Conservation (phyloP, 2,888 invertebrate genomes). For the Pristionchus japonicus region DNA sequence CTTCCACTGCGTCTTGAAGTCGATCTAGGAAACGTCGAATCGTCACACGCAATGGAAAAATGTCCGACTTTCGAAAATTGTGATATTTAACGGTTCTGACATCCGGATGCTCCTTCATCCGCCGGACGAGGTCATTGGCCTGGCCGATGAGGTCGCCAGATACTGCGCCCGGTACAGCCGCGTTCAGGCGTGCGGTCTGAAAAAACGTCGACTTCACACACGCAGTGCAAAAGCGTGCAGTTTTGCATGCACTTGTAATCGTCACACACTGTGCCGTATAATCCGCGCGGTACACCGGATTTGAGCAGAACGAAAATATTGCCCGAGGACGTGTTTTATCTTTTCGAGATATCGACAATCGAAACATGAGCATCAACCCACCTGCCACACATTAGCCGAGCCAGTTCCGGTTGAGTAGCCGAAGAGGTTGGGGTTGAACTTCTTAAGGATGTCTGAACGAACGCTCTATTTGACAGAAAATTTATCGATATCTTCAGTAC, state of each 20-base stretch:
- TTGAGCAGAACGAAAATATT: too few relatives aligned
- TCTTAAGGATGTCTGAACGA: slow-evolving; percentile 81
- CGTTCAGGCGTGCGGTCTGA: slow-evolving; percentile 58
- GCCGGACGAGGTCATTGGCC: slow-evolving; percentile 60
- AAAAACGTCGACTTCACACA: background rate
- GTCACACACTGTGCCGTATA: background rate
- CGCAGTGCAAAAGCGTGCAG: background rate
- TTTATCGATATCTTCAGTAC: too few relatives aligned
- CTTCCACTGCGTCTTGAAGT: slow-evolving; percentile 67
- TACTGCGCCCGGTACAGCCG: slow-evolving; percentile 66
- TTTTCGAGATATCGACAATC: too few relatives aligned
- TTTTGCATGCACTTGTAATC: background rate
- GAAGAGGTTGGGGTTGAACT: slow-evolving; percentile 83
- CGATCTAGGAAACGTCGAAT: slow-evolving; percentile 48
- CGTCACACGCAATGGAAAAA: background rate
- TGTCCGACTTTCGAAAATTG: background rate
- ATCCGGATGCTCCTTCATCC: slow-evolving; percentile 60
- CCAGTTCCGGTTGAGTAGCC: slow-evolving; percentile 75
- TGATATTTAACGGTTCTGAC: background rate
- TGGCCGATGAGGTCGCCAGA: slow-evolving; percentile 61
- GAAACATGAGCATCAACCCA: too few relatives aligned
- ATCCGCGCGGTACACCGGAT: background rate
- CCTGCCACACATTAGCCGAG: slow-evolving; percentile 66
- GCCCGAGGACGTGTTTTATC: too few relatives aligned
- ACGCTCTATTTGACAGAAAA: background rate